A percentile compares a stretch with the other conserved stretches of the same genome.
phyloP scores from a whole-genome alignment of 2,797 vertebrate species.

The Aplochiton taeniatus region DNA sequence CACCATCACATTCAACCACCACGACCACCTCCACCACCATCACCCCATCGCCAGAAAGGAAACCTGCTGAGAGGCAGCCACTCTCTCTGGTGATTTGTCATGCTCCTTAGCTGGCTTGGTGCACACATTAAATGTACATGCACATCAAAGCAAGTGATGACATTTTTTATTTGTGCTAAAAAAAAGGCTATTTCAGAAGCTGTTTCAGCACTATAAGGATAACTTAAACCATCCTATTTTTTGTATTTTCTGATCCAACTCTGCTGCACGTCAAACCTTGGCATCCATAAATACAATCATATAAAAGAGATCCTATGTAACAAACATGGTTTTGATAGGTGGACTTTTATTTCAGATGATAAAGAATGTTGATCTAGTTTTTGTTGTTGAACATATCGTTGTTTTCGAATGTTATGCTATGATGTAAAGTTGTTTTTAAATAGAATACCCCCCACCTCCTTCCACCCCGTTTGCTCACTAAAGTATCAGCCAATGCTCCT shows the following conservation, averaged over 20 bases:
- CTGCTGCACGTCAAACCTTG: too few relatives aligned
- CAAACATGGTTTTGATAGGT: too few relatives aligned
- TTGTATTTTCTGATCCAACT: too few relatives aligned
- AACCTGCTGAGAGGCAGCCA: slow-evolving; percentile 47
- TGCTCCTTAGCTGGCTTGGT: slow-evolving; percentile 49
- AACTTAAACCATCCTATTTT: too few relatives aligned
- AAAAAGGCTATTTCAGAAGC: slow-evolving; percentile 6
- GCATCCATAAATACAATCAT: too few relatives aligned
- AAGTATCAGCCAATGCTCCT: slow-evolving; percentile 42
- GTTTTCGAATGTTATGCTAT: slow-evolving; percentile 17
- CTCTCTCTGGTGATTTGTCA: slow-evolving; percentile 61
- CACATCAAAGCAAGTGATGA: slow-evolving; percentile 64
- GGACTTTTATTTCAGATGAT: too few relatives aligned
- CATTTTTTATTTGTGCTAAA: slow-evolving; percentile 40
- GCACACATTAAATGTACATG: slow-evolving; percentile 58
- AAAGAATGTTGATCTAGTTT: too few relatives aligned
- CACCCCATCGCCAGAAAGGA: slow-evolving; percentile 35
- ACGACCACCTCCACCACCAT: slow-evolving; percentile 26
- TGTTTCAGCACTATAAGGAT: slow-evolving; percentile 42
- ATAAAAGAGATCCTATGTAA: too few relatives aligned
- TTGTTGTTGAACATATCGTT: slow-evolving; percentile 25
- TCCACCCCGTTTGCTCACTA: background rate
- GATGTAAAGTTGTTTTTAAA: slow-evolving; percentile 32
- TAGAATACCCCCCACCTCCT: slow-evolving; percentile 22
- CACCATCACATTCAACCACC: background rate